These are phyloP conservation scores for Trichechus manatus DNA, from an alignment of 2,113 vertebrate species.

Conservation along the genomic window DNA sequence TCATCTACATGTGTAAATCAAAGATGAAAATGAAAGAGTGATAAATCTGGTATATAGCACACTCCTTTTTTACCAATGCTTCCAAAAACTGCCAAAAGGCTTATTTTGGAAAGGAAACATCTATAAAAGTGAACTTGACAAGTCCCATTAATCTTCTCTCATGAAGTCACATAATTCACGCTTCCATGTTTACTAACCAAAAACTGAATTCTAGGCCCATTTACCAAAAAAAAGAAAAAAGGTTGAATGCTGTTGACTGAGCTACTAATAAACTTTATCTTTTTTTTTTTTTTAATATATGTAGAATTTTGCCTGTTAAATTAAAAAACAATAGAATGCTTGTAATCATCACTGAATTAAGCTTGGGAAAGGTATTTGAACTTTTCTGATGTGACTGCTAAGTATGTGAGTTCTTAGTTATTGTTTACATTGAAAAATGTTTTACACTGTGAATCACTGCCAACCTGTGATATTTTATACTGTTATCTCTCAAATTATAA, in stretches of 20 bases:
- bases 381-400: not conserved
- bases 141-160: not conserved
- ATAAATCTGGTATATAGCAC: not conserved
- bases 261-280: not conserved
- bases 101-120: not conserved
- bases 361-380: not conserved
- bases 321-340: not conserved
- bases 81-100: not conserved
- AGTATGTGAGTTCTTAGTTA: not conserved
- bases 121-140: not conserved
- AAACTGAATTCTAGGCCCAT: not conserved
- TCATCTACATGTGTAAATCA: not conserved
- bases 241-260: not conserved
- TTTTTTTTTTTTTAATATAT: not conserved
- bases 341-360: not conserved
- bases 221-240: not conserved
- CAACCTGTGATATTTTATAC: not conserved
- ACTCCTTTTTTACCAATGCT: not conserved
- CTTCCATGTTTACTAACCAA: not conserved
- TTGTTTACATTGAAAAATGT: not conserved
- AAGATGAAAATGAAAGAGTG: not conserved
- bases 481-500: not conserved
- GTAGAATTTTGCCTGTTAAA: not conserved
- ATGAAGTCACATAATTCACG: not conserved
- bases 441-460: not conserved